phyloP scores from a whole-genome alignment of 2,113 vertebrate species.

The Chionomys nivalis region DNA sequence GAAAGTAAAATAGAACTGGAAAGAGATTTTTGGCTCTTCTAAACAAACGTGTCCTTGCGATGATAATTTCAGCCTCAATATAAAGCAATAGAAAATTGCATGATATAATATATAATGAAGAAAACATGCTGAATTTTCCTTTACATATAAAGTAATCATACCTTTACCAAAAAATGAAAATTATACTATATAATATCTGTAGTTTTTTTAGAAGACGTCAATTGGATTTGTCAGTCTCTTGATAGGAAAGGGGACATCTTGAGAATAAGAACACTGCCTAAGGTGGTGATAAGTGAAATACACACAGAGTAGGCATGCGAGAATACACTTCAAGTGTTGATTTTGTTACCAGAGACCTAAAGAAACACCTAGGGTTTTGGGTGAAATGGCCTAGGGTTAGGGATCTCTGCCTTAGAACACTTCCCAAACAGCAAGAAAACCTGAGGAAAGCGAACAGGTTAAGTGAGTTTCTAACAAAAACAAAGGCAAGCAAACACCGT shows the following conservation, averaged over 20 bases:
- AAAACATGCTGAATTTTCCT: slow-evolving; percentile 22
- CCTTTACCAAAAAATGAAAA: background rate
- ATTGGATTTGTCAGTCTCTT: background rate
- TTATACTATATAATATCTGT: slow-evolving; percentile 40
- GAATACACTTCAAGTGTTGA: background rate
- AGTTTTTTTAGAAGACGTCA: background rate
- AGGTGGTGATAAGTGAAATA: background rate
- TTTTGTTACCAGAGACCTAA: background rate
- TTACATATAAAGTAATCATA: background rate
- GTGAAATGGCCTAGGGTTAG: background rate
- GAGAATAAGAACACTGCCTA: background rate
- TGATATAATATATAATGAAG: too few species aligned
- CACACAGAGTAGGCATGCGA: background rate
- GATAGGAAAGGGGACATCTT: background rate
- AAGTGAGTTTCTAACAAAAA: background rate
- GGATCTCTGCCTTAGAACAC: background rate
- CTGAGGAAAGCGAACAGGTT: background rate
- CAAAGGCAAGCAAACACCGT: background rate
- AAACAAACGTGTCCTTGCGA: background rate
- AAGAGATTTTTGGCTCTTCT: background rate
- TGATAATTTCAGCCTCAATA: background rate
- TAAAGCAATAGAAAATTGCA: too few species aligned
- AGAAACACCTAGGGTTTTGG: background rate
- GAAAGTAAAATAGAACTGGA: background rate
- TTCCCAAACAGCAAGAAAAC: background rate